Conservation (phyloP, 2,113 vertebrate species). For the Emberiza fucata region DNA sequence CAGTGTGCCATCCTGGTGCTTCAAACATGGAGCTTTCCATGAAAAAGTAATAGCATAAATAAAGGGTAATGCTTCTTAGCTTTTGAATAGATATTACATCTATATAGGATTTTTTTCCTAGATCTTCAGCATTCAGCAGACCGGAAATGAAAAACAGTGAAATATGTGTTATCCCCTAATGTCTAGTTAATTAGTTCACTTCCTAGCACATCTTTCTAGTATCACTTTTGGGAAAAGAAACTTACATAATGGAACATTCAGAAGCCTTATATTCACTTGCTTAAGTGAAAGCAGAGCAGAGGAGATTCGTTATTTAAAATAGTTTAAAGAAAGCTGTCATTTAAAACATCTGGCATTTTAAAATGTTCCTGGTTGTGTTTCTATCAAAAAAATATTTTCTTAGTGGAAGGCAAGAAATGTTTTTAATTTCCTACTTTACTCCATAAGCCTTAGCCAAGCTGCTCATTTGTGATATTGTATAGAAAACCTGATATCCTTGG, state of each 20-base stretch:
- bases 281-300: neutral
- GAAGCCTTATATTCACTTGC: neutral
- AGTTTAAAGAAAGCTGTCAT: neutral
- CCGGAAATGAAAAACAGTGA: neutral
- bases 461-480: neutral
- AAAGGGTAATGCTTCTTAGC: neutral
- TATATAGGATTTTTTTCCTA: neutral
- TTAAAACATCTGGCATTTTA: neutral
- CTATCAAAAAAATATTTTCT: neutral
- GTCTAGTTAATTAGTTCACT: neutral
- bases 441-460: neutral
- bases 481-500: neutral
- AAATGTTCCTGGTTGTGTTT: neutral
- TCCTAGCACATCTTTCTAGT: neutral
- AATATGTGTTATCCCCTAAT: neutral
- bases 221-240: neutral
- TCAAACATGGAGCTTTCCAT: neutral
- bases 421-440: slow-evolving; percentile 3
- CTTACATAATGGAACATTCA: neutral
- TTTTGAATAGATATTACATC: neutral
- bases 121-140: neutral
- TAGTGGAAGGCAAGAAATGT: neutral
- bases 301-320: neutral
- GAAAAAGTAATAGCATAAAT: neutral
- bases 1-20: neutral